phyloP scores from a whole-genome alignment of 2,797 vertebrate species.

The Ataeniobius toweri region DNA sequence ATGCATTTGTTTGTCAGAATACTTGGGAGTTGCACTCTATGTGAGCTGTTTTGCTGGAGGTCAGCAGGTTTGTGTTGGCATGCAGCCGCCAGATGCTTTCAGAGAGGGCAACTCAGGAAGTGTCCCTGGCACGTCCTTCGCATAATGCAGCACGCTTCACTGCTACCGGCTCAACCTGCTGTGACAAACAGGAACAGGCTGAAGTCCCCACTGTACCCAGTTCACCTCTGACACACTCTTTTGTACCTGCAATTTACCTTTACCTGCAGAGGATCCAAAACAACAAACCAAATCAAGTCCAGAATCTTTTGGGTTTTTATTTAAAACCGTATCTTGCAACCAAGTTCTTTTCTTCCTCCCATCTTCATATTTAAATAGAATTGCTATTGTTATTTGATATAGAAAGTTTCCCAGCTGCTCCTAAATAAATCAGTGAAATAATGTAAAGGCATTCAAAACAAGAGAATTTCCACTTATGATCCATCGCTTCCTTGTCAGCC shows the following conservation, averaged over 20 bases:
- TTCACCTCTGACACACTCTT: conserved; percentile 18
- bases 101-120: conserved; percentile 72
- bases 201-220: conserved; percentile 30
- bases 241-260: conserved; percentile 1
- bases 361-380: conserved; percentile 9
- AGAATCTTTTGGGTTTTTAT: conserved; percentile 15
- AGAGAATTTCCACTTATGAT: conserved; percentile 60
- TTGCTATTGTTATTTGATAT: not conserved
- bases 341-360: conserved; percentile 22
- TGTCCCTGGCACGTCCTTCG: conserved; percentile 67
- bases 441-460: conserved; percentile 57
- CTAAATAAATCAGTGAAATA: conserved; percentile 35
- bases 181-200: conserved; percentile 58
- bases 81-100: conserved; percentile 62
- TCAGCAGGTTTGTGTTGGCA: conserved; percentile 73
- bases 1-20: conserved; percentile 37
- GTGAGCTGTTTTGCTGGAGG: conserved; percentile 49
- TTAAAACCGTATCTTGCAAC: conserved; percentile 9
- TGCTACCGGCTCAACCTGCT: conserved; percentile 55
- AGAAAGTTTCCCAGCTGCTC: conserved; percentile 7
- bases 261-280: conserved; percentile 23
- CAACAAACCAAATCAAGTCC: conserved; percentile 25
- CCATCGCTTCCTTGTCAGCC: conserved; percentile 56
- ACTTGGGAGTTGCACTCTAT: conserved; percentile 30
- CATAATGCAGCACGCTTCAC: conserved; percentile 37